A percentile compares a stretch with the other conserved stretches of the same genome.
Evolutionary conservation across 2,113 vertebrate species (phyloP).

Genomic region (Mormoops blainvillei): DNA sequence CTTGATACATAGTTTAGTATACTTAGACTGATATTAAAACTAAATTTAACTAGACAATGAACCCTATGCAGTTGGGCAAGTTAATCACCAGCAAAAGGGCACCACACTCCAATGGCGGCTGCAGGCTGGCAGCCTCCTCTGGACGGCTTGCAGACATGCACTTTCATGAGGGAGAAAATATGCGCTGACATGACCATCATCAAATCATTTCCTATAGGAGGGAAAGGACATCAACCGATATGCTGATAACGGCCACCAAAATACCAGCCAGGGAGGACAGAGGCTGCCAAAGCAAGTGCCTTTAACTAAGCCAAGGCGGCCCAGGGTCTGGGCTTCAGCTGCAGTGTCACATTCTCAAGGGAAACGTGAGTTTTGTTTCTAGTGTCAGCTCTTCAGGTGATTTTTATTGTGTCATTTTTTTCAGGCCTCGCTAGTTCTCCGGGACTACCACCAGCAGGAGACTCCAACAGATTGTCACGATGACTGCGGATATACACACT

Average conservation of each 20-base stretch:
- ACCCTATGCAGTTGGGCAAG: neutral
- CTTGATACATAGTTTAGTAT: neutral
- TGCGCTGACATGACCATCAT: slow-evolving; percentile 33
- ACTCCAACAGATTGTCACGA: neutral
- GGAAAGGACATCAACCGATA: slow-evolving; percentile 14
- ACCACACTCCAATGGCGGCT: neutral
- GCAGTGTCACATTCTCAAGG: neutral
- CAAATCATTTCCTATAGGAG: slow-evolving; percentile 33
- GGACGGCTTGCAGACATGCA: slow-evolving; percentile 42
- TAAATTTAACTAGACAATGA: slow-evolving; percentile 19
- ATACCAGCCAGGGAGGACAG: slow-evolving; percentile 41
- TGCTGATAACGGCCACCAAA: neutral
- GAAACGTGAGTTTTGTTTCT: neutral
- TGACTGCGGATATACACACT: neutral
- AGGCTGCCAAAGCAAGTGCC: slow-evolving; percentile 32
- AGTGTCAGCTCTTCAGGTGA: slow-evolving; percentile 31
- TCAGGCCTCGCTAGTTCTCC: neutral
- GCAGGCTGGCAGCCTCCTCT: slow-evolving; percentile 15
- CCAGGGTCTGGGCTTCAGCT: neutral
- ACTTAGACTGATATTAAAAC: slow-evolving; percentile 33
- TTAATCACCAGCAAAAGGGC: slow-evolving; percentile 34
- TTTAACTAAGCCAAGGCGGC: neutral
- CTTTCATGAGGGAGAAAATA: slow-evolving; percentile 59
- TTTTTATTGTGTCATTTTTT: slow-evolving; percentile 46
- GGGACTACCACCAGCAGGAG: neutral